A percentile compares a stretch with the other conserved stretches of the same genome.
phyloP scores from a whole-genome alignment of 2,113 vertebrate species.

The Tonatia bakeri region DNA sequence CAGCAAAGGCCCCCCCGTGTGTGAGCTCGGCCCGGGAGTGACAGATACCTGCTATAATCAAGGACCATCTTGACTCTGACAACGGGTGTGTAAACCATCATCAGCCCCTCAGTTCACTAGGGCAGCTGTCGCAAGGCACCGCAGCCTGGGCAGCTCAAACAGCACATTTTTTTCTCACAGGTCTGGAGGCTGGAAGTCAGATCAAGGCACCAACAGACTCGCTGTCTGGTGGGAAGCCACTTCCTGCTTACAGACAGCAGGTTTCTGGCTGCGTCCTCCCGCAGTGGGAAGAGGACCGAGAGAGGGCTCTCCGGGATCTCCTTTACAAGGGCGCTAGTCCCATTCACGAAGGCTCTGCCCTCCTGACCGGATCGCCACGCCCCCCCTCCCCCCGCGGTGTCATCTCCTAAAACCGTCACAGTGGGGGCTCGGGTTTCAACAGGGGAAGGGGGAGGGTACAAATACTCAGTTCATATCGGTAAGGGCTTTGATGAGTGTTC shows the following conservation, averaged over 20 bases:
- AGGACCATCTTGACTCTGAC: not conserved
- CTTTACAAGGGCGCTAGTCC: not conserved
- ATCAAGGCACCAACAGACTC: not conserved
- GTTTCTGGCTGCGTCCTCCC: not conserved
- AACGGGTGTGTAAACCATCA: rapidly evolving
- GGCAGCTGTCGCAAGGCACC: not conserved
- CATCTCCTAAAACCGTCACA: not conserved
- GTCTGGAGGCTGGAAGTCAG: not conserved
- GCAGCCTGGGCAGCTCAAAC: not conserved
- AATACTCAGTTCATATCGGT: too few relatives aligned
- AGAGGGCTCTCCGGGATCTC: not conserved
- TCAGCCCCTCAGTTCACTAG: not conserved
- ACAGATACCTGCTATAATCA: not conserved
- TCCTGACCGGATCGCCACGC: not conserved
- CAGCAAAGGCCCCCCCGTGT: not conserved
- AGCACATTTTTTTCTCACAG: not conserved
- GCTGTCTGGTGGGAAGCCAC: not conserved
- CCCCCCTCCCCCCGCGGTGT: not conserved
- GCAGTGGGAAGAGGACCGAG: rapidly evolving
- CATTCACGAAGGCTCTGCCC: not conserved
- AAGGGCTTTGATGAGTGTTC: not conserved
- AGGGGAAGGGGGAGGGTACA: not conserved
- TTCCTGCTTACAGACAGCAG: not conserved
- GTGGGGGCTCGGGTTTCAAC: not conserved
- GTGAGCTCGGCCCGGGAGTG: not conserved